Base-by-base conservation (phyloP, 2,113 vertebrate genomes). In the Ptyas mucosa region DNA sequence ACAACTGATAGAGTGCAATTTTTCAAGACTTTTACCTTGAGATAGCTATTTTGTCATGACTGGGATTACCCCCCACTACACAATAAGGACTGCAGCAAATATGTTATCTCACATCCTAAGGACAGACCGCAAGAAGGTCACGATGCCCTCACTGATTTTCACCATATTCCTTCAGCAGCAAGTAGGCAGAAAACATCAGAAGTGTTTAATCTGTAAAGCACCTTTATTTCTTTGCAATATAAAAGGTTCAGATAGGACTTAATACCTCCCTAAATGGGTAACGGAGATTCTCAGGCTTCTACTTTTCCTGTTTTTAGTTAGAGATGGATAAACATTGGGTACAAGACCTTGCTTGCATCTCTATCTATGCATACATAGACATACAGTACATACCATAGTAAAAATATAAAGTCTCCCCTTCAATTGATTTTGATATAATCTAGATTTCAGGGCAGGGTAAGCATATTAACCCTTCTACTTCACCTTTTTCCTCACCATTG, bases 81-180 rank as follows among this genome's bases (percentile, higher is more conserved):
- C 29, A 55, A 21, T 88, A 69, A 92, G 21, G 6, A 26, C 21
- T 69, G 49, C 49, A 75, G 54, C 1, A 15, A 39, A 55, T 95
- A 94, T 95, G 95, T 97, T 97, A 97, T 98, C 97, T 97, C 90
- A 55, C 43, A 26, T 55, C 34, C 91, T 95, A 94, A 96, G 91
- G 92, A 93, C 90, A 92, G 95, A 92, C 55, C 91, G 93, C n/a
- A 64, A 94, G 94, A 81, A 91, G 97, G 95, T 97, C 97, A 97
- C 92, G 87, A 20, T 88, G 96, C 97, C 97, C 97, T 96, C 92
- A 91, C 26, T 21, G 34, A 91, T 43, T 92, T 57, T 90, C 87
- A 64, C n/a, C 34, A 10, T 91, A 29, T 81, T 81, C 34, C 43
- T 81, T 81, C 21, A 81, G 34, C 51, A 64, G 93, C 95, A 93